These are phyloP conservation scores for Laticauda colubrina DNA, from an alignment of 2,113 vertebrate species.

Conservation along the genomic window DNA sequence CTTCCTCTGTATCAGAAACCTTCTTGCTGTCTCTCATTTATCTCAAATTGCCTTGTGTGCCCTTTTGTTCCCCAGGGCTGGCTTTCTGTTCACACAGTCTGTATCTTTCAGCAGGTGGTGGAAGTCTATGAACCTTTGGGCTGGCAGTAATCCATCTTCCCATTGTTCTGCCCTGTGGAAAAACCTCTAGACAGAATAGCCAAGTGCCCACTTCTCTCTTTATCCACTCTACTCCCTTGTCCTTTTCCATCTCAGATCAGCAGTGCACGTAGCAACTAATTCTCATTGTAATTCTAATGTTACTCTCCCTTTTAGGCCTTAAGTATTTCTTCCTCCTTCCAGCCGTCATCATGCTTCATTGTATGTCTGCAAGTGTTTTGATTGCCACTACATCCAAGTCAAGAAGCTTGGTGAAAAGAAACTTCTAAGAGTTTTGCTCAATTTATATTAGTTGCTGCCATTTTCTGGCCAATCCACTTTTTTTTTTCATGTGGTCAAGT, in stretches of 20 bases:
- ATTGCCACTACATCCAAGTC: background rate
- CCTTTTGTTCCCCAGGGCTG: background rate
- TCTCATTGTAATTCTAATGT: background rate
- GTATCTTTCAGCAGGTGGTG: conserved; percentile 8
- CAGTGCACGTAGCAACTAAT: background rate
- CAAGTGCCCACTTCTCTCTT: background rate
- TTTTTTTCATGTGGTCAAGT: background rate
- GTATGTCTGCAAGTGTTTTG: background rate
- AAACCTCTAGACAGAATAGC: background rate
- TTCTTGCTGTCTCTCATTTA: background rate
- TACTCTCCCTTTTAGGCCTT: background rate
- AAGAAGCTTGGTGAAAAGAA: background rate
- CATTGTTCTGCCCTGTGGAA: background rate
- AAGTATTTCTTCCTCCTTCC: background rate
- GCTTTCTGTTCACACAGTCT: background rate
- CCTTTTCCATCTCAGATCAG: background rate
- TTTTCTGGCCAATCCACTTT: background rate
- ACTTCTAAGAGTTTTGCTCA: background rate
- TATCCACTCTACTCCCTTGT: background rate
- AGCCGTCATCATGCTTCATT: background rate
- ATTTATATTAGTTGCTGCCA: background rate
- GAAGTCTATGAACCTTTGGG: background rate
- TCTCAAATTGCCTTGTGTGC: background rate
- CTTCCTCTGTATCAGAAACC: background rate
- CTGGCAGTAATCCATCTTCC: conserved; percentile 20